These are phyloP conservation scores for Diplazon laetatorius DNA, from an alignment of 2,888 invertebrate genomes.

Conservation along the genomic window DNA sequence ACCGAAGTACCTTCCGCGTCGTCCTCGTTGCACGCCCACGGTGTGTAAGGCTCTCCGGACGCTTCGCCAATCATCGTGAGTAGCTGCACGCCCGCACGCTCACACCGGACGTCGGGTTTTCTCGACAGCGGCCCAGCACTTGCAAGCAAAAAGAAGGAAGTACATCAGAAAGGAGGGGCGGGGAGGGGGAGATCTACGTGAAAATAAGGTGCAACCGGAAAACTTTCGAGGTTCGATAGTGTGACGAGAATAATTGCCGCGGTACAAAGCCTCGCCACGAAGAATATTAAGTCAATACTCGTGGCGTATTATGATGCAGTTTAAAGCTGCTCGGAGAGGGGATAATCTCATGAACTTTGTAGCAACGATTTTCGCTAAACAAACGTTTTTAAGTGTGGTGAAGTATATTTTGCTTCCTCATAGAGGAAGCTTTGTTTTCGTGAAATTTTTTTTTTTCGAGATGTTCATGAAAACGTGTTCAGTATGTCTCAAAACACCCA, in stretches of 20 bases:
- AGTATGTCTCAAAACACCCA: too few relatives aligned
- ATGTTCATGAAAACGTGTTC: too few relatives aligned
- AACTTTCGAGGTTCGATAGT: conserved; percentile 59
- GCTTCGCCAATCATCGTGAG: conserved; percentile 69
- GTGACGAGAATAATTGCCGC: conserved; percentile 63
- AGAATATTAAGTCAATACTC: conserved; percentile 23
- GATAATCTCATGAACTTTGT: too few relatives aligned
- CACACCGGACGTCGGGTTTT: conserved; percentile 60
- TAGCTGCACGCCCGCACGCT: conserved; percentile 65
- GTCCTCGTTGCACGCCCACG: conserved; percentile 17
- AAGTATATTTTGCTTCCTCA: too few relatives aligned
- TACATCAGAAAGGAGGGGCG: not conserved
- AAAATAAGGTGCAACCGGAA: conserved; percentile 48
- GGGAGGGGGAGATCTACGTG: conserved; percentile 32
- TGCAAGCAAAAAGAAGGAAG: conserved; percentile 37
- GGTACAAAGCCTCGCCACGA: conserved; percentile 11
- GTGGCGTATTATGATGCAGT: conserved; percentile 15
- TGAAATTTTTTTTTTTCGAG: too few relatives aligned
- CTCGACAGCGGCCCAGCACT: conserved; percentile 43
- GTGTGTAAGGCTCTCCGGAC: conserved; percentile 28
- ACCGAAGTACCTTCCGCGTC: conserved; percentile 48
- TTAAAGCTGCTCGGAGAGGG: too few relatives aligned
- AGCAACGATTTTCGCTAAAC: too few relatives aligned
- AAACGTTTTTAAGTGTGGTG: too few relatives aligned
- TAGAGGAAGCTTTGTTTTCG: too few relatives aligned